Percentiles rank a stretch among this genome's conserved stretches.
Evolutionary conservation across 2,888 invertebrate species (phyloP).

Genomic region (Pachliopta kotzebuea): DNA sequence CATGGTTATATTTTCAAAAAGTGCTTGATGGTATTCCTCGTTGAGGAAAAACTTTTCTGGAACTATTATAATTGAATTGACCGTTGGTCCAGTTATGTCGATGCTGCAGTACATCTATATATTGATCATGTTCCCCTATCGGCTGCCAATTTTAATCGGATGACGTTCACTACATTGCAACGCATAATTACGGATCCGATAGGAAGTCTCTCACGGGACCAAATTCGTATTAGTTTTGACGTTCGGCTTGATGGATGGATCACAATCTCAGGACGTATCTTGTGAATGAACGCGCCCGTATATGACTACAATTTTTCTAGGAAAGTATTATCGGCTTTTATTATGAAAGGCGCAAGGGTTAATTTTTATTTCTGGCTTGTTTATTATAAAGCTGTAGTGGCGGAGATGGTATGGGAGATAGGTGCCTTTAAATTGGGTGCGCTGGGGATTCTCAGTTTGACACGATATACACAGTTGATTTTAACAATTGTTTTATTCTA

Average conservation of each 20-base stretch:
- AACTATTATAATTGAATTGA: conserved; percentile 22
- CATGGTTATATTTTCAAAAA: not conserved
- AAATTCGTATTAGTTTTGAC: conserved; percentile 78
- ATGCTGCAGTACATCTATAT: conserved; percentile 35
- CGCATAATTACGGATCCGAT: conserved; percentile 69
- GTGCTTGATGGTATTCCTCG: not conserved
- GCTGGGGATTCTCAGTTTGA: conserved; percentile 56
- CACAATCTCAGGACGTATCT: conserved; percentile 74
- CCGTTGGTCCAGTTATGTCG: conserved; percentile 29
- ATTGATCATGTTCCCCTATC: conserved; percentile 59
- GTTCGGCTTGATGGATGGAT: conserved; percentile 77
- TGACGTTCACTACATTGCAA: conserved; percentile 69
- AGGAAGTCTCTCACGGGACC: conserved; percentile 73
- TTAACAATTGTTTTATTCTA: conserved; percentile 48
- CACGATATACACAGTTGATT: conserved; percentile 62
- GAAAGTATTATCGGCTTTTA: conserved; percentile 34
- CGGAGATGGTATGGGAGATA: conserved; percentile 56
- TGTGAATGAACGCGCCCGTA: conserved; percentile 70
- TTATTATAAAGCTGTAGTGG: conserved; percentile 33
- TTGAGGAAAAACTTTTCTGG: not conserved
- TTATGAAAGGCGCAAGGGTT: conserved; percentile 34
- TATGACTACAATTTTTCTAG: conserved; percentile 44
- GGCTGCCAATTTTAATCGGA: conserved; percentile 78
- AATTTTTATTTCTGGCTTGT: conserved; percentile 34
- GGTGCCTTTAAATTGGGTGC: conserved; percentile 67